Percentiles rank a stretch among this genome's conserved stretches.
Conservation (phyloP, 2,888 invertebrate genomes). For the Cynaeus angustus region DNA sequence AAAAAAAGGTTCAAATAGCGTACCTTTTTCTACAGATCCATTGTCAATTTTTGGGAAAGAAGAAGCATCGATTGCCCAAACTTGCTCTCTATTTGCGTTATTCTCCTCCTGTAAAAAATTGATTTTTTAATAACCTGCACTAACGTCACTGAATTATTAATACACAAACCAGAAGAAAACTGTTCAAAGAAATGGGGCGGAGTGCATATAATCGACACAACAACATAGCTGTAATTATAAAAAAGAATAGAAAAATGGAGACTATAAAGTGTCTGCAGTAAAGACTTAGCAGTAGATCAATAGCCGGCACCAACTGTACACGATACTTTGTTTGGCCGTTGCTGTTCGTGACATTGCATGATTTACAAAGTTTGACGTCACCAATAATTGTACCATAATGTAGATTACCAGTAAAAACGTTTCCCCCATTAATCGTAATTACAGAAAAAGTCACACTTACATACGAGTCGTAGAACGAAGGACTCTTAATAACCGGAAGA, state of each 20-base stretch:
- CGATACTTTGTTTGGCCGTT: constrained; percentile 37
- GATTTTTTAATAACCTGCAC: neutral
- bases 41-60: constrained; percentile 59
- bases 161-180: constrained; percentile 64
- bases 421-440: neutral
- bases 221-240: constrained; percentile 64
- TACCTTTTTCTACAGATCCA: constrained; percentile 56
- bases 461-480: constrained; percentile 2
- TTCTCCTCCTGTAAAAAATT: constrained; percentile 28
- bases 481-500: constrained; percentile 2
- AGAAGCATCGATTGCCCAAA: constrained; percentile 67
- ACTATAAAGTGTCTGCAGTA: constrained; percentile 29
- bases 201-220: constrained; percentile 70
- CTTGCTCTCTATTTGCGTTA: constrained; percentile 55
- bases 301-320: constrained; percentile 52
- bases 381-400: constrained; percentile 10
- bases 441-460: constrained; percentile 13
- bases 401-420: neutral
- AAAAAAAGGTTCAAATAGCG: no score
- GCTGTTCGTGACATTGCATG: constrained; percentile 68
- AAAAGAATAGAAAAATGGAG: constrained; percentile 3
- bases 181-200: constrained; percentile 66
- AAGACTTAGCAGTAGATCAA: constrained; percentile 55
- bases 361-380: constrained; percentile 61
- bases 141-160: neutral